Evolutionary conservation across 2,888 invertebrate species (phyloP).

Genomic region (Drosophila austrosaltans): DNA sequence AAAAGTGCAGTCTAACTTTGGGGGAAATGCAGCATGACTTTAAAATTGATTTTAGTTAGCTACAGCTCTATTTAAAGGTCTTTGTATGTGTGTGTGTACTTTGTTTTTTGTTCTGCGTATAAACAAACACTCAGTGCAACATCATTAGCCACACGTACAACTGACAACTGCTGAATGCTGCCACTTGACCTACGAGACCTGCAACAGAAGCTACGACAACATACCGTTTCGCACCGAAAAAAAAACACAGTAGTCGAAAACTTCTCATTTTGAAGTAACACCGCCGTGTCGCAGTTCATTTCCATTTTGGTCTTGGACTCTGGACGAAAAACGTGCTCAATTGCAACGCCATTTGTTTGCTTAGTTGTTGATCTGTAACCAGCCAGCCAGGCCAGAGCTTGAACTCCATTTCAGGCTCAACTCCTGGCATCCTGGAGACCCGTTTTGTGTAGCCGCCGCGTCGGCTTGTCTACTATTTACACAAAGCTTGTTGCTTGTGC

Average conservation of each 20-base stretch:
- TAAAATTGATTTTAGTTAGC: conserved; percentile 3
- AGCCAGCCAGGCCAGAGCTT: conserved; percentile 3
- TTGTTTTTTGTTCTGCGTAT: conserved; percentile 35
- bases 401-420: conserved; percentile 11
- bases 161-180: conserved; percentile 49
- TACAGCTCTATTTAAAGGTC: neutral
- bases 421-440: conserved; percentile 2
- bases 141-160: conserved; percentile 67
- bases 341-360: conserved; percentile 80
- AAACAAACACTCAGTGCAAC: conserved; percentile 56
- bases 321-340: conserved; percentile 78
- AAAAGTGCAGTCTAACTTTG: neutral
- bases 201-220: conserved; percentile 16
- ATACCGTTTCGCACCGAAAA: too few species aligned
- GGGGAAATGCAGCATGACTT: neutral
- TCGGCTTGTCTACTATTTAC: conserved; percentile 70
- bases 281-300: conserved; percentile 72
- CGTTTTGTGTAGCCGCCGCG: conserved; percentile 27
- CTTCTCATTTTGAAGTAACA: conserved; percentile 26
- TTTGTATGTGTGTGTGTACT: neutral
- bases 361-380: conserved; percentile 64
- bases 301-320: conserved; percentile 60
- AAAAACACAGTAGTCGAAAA: neutral
- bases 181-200: conserved; percentile 43
- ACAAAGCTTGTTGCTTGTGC: conserved; percentile 67